These are phyloP conservation scores for Drosophila planitibia DNA, from an alignment of 2,888 invertebrate genomes.

Conservation along the genomic window DNA sequence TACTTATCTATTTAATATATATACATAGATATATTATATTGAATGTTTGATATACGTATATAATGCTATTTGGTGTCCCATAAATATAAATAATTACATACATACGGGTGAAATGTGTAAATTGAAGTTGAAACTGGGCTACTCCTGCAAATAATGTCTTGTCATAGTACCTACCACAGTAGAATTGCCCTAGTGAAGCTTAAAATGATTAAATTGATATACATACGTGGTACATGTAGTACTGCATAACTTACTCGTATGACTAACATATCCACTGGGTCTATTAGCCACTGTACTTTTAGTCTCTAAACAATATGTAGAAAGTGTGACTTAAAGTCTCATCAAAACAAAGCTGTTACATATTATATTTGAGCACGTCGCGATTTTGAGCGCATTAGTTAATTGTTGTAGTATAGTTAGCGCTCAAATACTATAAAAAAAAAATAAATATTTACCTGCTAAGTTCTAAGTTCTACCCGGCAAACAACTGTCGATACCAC, in stretches of 20 bases:
- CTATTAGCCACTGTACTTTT: constrained; percentile 65
- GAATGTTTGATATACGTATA: constrained; percentile 78
- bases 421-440: constrained; percentile 45
- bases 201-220: constrained; percentile 14
- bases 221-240: constrained; percentile 23
- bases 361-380: constrained; percentile 38
- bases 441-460: constrained; percentile 25
- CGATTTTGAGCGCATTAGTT: constrained; percentile 55
- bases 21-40: constrained; percentile 52
- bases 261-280: constrained; percentile 69
- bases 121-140: neutral
- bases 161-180: constrained; percentile 20
- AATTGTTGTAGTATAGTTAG: constrained; percentile 53
- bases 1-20: constrained; percentile 38
- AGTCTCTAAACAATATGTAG: constrained; percentile 26
- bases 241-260: constrained; percentile 31
- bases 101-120: neutral
- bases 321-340: constrained; percentile 69
- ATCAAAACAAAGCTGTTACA: constrained; percentile 58
- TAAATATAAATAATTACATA: constrained; percentile 34
- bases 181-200: constrained; percentile 17
- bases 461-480: constrained; percentile 9
- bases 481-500: constrained; percentile 33
- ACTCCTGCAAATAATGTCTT: constrained; percentile 19
- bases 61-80: constrained; percentile 55